These are phyloP conservation scores for Myiotriccus ornatus DNA, from an alignment of 2,797 vertebrate species.

Conservation along the genomic window DNA sequence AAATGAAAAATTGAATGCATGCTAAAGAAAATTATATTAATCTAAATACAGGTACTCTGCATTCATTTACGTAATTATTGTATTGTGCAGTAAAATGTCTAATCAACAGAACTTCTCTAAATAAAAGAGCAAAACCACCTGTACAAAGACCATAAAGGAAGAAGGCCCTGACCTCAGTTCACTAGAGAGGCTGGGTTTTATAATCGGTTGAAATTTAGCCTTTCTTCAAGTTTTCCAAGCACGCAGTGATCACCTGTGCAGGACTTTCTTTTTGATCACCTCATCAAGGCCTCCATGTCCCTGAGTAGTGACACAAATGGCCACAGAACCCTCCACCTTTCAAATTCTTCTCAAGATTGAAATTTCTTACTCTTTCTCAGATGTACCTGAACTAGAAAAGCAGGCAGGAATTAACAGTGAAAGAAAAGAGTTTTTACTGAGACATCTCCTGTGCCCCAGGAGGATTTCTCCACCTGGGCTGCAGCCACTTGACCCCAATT, in stretches of 20 bases:
- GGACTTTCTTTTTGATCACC: neutral
- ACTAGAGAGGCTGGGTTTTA: neutral
- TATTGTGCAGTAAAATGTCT: neutral
- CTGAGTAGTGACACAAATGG: accelerated
- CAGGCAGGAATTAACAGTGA: neutral
- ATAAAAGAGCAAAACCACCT: neutral
- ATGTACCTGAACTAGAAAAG: neutral
- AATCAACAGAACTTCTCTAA: neutral
- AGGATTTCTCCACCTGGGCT: neutral
- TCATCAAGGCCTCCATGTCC: neutral
- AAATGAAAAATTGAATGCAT: neutral
- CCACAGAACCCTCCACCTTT: neutral
- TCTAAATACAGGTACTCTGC: neutral
- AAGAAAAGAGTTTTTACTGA: neutral
- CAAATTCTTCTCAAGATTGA: neutral
- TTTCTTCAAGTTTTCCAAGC: neutral
- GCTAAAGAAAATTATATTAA: neutral
- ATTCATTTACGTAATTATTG: neutral
- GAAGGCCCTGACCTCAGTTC: neutral
- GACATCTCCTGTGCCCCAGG: neutral
- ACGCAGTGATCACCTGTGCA: neutral
- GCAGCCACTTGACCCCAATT: accelerated
- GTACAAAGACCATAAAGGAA: neutral
- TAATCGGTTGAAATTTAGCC: neutral
- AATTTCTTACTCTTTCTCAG: neutral